Conservation (phyloP, 2,113 vertebrate species). For the Dicrurus megarhynchus region DNA sequence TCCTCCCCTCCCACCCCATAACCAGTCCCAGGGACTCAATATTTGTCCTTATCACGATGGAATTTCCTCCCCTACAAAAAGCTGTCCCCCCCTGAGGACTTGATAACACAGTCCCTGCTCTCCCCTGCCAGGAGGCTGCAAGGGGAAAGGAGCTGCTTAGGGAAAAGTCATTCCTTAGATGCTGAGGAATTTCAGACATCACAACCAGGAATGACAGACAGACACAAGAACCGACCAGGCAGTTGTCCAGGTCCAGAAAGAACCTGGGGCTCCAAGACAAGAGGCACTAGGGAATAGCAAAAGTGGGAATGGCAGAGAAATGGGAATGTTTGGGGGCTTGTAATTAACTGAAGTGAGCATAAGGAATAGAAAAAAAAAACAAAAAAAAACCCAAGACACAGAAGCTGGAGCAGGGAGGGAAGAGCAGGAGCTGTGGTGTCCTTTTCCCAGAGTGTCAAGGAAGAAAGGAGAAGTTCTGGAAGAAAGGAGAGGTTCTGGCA, state of each 20-base stretch:
- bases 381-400: background rate
- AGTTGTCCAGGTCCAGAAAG: background rate
- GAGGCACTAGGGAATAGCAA: background rate
- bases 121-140: background rate
- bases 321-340: background rate
- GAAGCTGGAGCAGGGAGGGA: background rate
- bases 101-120: background rate
- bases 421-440: background rate
- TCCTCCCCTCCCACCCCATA: accelerated
- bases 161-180: background rate
- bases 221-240: background rate
- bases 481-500: background rate
- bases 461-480: background rate
- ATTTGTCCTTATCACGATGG: background rate
- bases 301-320: background rate
- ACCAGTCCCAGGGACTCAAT: background rate
- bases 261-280: background rate
- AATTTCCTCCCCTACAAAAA: background rate
- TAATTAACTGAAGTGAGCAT: background rate
- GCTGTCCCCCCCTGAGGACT: background rate
- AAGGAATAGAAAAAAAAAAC: background rate
- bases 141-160: background rate
- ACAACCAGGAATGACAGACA: background rate
- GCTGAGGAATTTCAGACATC: background rate
- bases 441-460: background rate